phyloP scores from a whole-genome alignment of 1,140 invertebrate species.

The Cyclina sinensis region DNA sequence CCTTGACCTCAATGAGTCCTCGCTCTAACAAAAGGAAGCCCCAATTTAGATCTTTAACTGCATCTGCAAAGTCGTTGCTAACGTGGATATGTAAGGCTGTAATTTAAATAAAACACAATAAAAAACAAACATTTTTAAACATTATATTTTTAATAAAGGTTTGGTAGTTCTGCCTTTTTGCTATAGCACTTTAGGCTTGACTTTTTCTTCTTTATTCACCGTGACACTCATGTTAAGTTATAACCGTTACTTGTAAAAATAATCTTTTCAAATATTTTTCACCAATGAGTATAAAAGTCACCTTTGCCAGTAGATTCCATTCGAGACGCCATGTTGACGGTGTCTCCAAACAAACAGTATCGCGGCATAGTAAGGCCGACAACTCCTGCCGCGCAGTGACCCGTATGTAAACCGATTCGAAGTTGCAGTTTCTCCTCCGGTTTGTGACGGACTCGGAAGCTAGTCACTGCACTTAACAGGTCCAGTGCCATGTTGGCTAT shows the following conservation, averaged over 20 bases:
- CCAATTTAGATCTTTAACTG: slow-evolving; percentile 74
- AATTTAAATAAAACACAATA: no score
- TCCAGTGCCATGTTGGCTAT: slow-evolving; percentile 96
- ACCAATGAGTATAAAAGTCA: not conserved
- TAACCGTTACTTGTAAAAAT: no score
- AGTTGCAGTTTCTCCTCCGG: slow-evolving; percentile 95
- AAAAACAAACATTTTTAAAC: no score
- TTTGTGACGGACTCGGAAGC: slow-evolving; percentile 94
- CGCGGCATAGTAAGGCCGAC: slow-evolving; percentile 96
- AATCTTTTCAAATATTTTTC: no score
- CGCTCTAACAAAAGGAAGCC: slow-evolving; percentile 79
- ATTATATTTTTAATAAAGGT: no score
- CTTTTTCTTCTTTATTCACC: no score
- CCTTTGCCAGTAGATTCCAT: slow-evolving; percentile 93
- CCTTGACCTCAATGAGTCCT: slow-evolving; percentile 82
- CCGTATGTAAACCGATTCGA: slow-evolving; percentile 96
- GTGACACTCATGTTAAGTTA: no score
- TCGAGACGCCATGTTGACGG: slow-evolving; percentile 96
- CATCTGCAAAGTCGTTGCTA: slow-evolving; percentile 76
- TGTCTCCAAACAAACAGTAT: slow-evolving; percentile 94
- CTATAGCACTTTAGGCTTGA: no score
- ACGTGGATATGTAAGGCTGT: slow-evolving; percentile 71
- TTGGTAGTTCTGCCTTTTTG: no score
- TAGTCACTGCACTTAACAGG: slow-evolving; percentile 94
- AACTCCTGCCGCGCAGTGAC: slow-evolving; percentile 95